Percentiles rank a stretch among this genome's conserved stretches.
Conservation (phyloP, 2,888 invertebrate genomes). For the Drosophila antonietae region DNA sequence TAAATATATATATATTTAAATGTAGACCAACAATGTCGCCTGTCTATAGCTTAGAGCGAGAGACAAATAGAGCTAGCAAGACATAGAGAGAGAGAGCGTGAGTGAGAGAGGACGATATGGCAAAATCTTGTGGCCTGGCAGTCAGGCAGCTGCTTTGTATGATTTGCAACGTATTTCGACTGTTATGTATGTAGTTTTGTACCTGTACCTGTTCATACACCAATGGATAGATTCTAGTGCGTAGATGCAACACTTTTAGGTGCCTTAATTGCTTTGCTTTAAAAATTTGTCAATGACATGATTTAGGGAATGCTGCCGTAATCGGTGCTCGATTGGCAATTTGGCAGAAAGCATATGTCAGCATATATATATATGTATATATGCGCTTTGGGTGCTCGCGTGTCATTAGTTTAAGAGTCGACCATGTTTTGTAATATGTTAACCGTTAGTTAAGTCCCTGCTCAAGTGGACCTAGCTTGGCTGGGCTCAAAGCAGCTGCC, state of each 20-base stretch:
- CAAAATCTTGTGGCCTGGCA: not conserved
- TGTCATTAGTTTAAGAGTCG: conserved; percentile 43
- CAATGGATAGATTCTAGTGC: conserved; percentile 20
- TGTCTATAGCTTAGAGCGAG: conserved; percentile 19
- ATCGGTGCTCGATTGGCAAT: conserved; percentile 11
- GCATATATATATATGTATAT: not conserved
- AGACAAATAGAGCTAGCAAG: not conserved
- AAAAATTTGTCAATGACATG: conserved; percentile 38
- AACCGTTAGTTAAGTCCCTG: conserved; percentile 9
- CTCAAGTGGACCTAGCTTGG: not conserved
- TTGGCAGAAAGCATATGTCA: not conserved
- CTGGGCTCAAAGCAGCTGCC: conserved; percentile 26
- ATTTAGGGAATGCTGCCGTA: conserved; percentile 33
- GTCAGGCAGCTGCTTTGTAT: conserved; percentile 23
- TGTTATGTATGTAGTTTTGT: conserved; percentile 21
- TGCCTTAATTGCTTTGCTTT: conserved; percentile 70
- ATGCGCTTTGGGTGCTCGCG: conserved; percentile 34
- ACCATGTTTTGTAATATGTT: conserved; percentile 28
- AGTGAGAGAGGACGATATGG: not conserved
- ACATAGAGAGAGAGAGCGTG: not conserved
- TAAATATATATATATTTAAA: conserved; percentile 25
- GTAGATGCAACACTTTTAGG: conserved; percentile 48
- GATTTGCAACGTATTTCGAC: conserved; percentile 16
- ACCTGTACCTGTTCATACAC: conserved; percentile 32
- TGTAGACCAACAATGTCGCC: conserved; percentile 36